Conservation (phyloP, 2,888 invertebrate species). For the Julus scandinavius region DNA sequence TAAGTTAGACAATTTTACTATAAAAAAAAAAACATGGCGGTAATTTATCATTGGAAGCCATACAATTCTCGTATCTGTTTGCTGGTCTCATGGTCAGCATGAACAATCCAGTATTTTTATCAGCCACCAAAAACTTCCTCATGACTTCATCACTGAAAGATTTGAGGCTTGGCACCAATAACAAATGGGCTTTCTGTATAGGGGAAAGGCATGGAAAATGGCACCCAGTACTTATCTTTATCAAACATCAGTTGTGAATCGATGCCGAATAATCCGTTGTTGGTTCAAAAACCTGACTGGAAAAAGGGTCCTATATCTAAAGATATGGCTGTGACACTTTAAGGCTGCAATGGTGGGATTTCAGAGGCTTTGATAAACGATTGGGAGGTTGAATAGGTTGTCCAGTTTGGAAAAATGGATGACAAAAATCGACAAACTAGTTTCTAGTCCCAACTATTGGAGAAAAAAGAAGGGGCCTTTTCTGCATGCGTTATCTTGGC, state of each 20-base stretch:
- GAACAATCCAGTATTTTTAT: slow-evolving; percentile 27
- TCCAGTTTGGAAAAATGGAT: slow-evolving; percentile 51
- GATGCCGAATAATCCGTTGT: slow-evolving; percentile 49
- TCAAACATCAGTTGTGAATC: slow-evolving; percentile 45
- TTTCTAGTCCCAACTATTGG: slow-evolving; percentile 21
- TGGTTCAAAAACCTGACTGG: slow-evolving; percentile 40
- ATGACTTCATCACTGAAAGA: slow-evolving; percentile 33
- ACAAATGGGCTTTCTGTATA: neutral
- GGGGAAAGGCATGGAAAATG: slow-evolving; percentile 31
- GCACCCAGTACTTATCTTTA: slow-evolving; percentile 37
- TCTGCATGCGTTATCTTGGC: slow-evolving; percentile 27
- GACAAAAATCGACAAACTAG: slow-evolving; percentile 47
- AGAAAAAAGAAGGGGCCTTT: neutral
- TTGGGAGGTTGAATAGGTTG: slow-evolving; percentile 50
- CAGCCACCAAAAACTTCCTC: slow-evolving; percentile 20
- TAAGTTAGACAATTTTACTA: neutral
- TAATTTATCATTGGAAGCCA: neutral
- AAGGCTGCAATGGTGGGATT: slow-evolving; percentile 49
- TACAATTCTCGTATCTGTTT: neutral
- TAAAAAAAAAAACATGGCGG: neutral
- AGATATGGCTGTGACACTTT: slow-evolving; percentile 27
- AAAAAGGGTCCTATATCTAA: slow-evolving; percentile 40
- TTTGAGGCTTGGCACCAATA: slow-evolving; percentile 27
- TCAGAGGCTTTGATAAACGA: slow-evolving; percentile 45
- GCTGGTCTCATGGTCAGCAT: neutral